A percentile compares a stretch with the other conserved stretches of the same genome.
Conservation (phyloP, 1,140 invertebrate genomes). For the Druon quercuslanigerum region DNA sequence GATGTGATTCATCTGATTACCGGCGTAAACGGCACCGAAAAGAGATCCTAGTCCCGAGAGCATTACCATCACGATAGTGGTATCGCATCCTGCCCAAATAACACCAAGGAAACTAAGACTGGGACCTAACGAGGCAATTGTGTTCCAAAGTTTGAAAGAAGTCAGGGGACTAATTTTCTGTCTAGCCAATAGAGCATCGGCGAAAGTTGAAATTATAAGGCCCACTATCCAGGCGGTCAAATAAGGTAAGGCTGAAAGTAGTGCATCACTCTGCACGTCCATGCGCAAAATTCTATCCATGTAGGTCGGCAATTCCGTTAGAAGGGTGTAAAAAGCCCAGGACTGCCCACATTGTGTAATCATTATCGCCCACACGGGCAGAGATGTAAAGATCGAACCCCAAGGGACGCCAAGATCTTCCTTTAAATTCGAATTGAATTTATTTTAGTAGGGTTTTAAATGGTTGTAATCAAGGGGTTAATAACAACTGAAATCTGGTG, state of each 20-base stretch:
- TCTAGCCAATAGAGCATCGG: constrained; percentile 81
- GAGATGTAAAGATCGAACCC: constrained; percentile 85
- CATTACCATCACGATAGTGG: constrained; percentile 82
- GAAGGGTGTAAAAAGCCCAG: constrained; percentile 96
- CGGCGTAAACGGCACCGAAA: constrained; percentile 84
- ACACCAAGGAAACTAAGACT: constrained; percentile 85
- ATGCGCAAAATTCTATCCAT: constrained; percentile 95
- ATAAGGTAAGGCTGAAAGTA: constrained; percentile 70
- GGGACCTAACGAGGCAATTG: constrained; percentile 82
- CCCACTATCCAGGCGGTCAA: constrained; percentile 81
- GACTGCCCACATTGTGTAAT: constrained; percentile 93
- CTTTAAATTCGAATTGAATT: constrained; percentile 43
- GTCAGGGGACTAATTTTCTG: constrained; percentile 79
- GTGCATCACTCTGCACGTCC: constrained; percentile 81
- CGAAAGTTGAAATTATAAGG: constrained; percentile 82
- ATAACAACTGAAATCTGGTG: too few species aligned
- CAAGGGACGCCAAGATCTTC: constrained; percentile 79
- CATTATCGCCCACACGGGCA: constrained; percentile 91
- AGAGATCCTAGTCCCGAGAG: constrained; percentile 84
- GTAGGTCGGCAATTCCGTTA: constrained; percentile 95
- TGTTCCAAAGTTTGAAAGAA: constrained; percentile 87
- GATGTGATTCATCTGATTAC: constrained; percentile 92
- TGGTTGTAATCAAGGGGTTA: too few species aligned
- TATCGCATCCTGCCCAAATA: constrained; percentile 86
- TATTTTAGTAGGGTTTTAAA: constrained; percentile 16